A percentile compares a stretch with the other conserved stretches of the same genome.
Conservation (phyloP, 2,113 vertebrate genomes). For the Eurypyga helias region DNA sequence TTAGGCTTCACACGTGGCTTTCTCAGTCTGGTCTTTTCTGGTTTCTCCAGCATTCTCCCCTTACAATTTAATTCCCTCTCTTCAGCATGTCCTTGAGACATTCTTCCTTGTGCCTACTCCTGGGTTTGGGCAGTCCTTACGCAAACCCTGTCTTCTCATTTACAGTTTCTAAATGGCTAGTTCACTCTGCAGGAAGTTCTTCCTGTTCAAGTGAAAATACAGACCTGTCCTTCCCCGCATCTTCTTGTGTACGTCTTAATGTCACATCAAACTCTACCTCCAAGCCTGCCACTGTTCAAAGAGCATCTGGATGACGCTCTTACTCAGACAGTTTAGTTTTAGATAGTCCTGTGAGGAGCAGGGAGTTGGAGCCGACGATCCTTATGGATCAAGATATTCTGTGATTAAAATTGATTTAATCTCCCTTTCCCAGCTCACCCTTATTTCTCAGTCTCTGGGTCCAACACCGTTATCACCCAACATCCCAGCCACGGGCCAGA, state of each 20-base stretch:
- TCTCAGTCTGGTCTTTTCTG: neutral
- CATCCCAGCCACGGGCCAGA: neutral
- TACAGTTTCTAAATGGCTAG: neutral
- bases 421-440: neutral
- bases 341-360: too few species aligned
- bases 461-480: neutral
- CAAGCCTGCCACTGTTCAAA: too few species aligned
- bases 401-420: neutral
- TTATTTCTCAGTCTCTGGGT: neutral
- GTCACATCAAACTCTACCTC: neutral
- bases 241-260: neutral
- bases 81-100: neutral
- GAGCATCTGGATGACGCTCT: too few species aligned
- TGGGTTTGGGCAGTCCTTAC: neutral
- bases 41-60: neutral
- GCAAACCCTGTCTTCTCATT: neutral
- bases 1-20: neutral
- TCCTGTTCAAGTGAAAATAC: neutral
- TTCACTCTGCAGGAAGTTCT: neutral
- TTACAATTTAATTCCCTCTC: neutral
- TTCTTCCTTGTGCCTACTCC: neutral
- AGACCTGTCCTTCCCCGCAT: neutral
- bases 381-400: too few species aligned
- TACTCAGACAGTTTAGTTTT: too few species aligned
- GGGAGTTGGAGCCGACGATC: too few species aligned